Evolutionary conservation across 2,113 vertebrate species (phyloP).

Genomic region (Elephantulus edwardii): DNA sequence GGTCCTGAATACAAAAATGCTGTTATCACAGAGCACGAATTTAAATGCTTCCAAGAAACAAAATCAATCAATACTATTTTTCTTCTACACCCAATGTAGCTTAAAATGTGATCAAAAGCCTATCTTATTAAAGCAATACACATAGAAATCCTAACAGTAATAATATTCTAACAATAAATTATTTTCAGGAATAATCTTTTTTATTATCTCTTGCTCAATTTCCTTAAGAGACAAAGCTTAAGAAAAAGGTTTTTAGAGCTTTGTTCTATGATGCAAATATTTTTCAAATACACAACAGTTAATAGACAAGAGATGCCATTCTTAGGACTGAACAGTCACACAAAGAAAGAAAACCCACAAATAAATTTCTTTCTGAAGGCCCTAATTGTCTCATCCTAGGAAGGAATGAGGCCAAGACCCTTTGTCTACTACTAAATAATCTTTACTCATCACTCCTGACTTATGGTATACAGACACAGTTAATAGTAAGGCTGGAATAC

Average conservation of each 20-base stretch:
- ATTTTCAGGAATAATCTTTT: not conserved
- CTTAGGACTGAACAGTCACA: not conserved
- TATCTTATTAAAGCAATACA: not conserved
- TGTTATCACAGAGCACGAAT: conserved; percentile 29
- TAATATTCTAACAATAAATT: not conserved
- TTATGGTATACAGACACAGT: conserved; percentile 23
- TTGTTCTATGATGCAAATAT: conserved; percentile 13
- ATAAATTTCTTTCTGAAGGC: not conserved
- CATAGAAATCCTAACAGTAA: not conserved
- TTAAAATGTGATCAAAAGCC: conserved; percentile 43
- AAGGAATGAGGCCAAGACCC: not conserved
- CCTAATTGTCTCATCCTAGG: not conserved
- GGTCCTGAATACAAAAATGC: conserved; percentile 45
- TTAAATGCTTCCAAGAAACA: conserved; percentile 39
- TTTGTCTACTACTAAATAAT: conserved; percentile 22
- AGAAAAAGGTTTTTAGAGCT: conserved; percentile 24
- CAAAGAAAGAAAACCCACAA: conserved; percentile 11
- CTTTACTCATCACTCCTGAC: not conserved
- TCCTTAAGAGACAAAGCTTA: conserved; percentile 23
- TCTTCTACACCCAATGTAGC: not conserved
- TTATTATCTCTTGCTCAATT: conserved; percentile 26
- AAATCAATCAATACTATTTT: conserved; percentile 32
- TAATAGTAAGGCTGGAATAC: not conserved
- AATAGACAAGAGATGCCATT: not conserved
- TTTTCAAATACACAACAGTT: conserved; percentile 26